These are phyloP conservation scores for Geococcyx californianus DNA, from an alignment of 2,113 vertebrate species.

Conservation along the genomic window DNA sequence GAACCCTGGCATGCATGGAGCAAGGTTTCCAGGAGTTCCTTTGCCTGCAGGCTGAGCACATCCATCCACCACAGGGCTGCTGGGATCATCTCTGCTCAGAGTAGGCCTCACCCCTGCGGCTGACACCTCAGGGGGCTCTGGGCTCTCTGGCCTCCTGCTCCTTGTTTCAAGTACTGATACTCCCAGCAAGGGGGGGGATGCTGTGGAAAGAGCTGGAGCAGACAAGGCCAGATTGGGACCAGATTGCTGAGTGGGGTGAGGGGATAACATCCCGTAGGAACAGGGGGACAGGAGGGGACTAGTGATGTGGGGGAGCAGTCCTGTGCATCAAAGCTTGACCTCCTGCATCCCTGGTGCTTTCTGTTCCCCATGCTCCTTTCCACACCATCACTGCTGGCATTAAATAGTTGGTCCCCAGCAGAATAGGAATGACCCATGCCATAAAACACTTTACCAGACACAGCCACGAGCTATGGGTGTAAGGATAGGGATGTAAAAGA, in stretches of 20 bases:
- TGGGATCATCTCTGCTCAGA: fast-evolving
- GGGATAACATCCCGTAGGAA: background rate
- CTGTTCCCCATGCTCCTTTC: background rate
- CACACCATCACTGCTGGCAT: fast-evolving
- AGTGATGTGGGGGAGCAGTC: background rate
- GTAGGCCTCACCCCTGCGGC: background rate
- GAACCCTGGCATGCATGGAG: background rate
- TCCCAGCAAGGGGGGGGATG: background rate
- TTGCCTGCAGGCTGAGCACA: background rate
- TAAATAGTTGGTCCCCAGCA: background rate
- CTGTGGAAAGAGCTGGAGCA: fast-evolving
- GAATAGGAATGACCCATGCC: background rate
- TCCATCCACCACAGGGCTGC: background rate
- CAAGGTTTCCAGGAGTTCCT: background rate
- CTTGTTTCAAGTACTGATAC: background rate
- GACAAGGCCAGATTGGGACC: background rate
- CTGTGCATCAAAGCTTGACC: background rate
- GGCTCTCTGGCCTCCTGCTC: background rate
- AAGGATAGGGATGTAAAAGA: background rate
- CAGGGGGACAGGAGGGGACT: background rate
- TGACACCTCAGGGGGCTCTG: fast-evolving
- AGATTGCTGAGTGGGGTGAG: background rate
- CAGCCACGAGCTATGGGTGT: fast-evolving
- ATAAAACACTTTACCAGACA: background rate
- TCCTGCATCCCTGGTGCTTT: background rate